A percentile compares a stretch with the other conserved stretches of the same genome.
Evolutionary conservation across 2,888 invertebrate genomes (phyloP).

Genomic region (Heliconius sara): DNA sequence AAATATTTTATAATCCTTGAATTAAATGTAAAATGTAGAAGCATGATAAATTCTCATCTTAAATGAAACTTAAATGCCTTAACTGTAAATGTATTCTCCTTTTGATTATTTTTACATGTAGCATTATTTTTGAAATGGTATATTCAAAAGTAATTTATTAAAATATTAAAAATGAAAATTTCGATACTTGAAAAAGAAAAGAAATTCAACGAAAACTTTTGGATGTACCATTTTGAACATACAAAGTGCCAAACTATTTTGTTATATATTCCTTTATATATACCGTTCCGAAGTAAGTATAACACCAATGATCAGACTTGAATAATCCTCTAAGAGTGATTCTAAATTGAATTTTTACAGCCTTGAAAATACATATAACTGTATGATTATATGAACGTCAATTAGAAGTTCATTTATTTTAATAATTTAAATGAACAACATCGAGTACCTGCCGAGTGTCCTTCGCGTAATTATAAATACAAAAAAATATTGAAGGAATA

Average conservation of each 20-base stretch:
- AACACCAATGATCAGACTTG: slow-evolving; percentile 78
- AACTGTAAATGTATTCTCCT: slow-evolving; percentile 50
- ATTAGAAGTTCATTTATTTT: slow-evolving; percentile 30
- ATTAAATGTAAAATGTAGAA: slow-evolving; percentile 57
- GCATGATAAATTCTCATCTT: slow-evolving; percentile 52
- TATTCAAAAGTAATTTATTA: slow-evolving; percentile 39
- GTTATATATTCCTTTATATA: slow-evolving; percentile 53
- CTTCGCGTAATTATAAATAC: slow-evolving; percentile 23
- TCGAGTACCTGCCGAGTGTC: slow-evolving; percentile 27
- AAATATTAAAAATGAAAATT: neutral
- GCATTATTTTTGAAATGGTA: slow-evolving; percentile 59
- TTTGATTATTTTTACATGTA: slow-evolving; percentile 51
- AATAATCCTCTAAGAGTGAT: slow-evolving; percentile 72
- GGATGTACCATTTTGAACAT: slow-evolving; percentile 57
- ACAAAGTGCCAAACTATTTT: slow-evolving; percentile 63
- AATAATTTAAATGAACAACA: slow-evolving; percentile 27
- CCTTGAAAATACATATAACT: slow-evolving; percentile 55
- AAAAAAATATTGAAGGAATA: slow-evolving; percentile 24
- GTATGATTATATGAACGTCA: slow-evolving; percentile 37
- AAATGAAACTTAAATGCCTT: slow-evolving; percentile 56
- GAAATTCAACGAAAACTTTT: slow-evolving; percentile 24
- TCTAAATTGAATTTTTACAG: slow-evolving; percentile 65
- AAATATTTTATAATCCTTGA: slow-evolving; percentile 65
- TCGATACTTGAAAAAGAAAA: slow-evolving; percentile 4
- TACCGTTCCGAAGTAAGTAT: slow-evolving; percentile 65